Percentiles rank a stretch among this genome's conserved stretches.
Conservation (phyloP, 2,113 vertebrate genomes). For the Fregata magnificens region DNA sequence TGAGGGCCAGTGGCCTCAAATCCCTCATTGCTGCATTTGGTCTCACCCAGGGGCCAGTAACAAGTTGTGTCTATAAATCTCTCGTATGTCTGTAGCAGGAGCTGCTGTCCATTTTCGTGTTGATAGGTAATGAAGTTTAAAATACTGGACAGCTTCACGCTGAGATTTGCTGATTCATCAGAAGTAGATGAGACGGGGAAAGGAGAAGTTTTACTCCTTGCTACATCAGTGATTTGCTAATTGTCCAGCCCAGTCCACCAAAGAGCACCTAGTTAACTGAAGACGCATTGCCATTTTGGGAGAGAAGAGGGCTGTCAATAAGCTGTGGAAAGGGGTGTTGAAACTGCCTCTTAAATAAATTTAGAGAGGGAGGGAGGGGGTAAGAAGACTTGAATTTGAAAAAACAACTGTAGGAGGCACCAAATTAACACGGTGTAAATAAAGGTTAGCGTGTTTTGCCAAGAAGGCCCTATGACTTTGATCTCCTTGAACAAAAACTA, state of each 20-base stretch:
- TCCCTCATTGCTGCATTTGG: not conserved
- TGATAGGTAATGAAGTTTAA: not conserved
- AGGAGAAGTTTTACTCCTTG: not conserved
- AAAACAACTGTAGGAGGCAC: slow-evolving; percentile 16
- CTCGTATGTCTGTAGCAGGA: not conserved
- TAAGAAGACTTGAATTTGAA: not conserved
- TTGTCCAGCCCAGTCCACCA: not conserved
- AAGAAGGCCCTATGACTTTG: not conserved
- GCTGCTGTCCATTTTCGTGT: not conserved
- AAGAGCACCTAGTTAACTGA: not conserved
- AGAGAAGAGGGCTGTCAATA: not conserved
- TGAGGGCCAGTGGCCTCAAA: not conserved
- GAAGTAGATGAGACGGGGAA: not conserved
- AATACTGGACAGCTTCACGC: not conserved
- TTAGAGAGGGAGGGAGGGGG: not conserved
- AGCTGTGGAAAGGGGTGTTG: not conserved
- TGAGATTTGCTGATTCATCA: not conserved
- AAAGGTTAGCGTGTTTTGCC: not conserved
- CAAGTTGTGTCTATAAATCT: not conserved
- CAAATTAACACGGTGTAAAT: not conserved
- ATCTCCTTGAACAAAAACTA: not conserved
- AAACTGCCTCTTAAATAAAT: not conserved
- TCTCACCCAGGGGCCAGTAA: not conserved
- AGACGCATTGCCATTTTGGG: not conserved
- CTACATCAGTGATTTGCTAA: not conserved